These are phyloP conservation scores for Maniola hyperantus DNA, from an alignment of 2,888 invertebrate genomes.

Conservation along the genomic window DNA sequence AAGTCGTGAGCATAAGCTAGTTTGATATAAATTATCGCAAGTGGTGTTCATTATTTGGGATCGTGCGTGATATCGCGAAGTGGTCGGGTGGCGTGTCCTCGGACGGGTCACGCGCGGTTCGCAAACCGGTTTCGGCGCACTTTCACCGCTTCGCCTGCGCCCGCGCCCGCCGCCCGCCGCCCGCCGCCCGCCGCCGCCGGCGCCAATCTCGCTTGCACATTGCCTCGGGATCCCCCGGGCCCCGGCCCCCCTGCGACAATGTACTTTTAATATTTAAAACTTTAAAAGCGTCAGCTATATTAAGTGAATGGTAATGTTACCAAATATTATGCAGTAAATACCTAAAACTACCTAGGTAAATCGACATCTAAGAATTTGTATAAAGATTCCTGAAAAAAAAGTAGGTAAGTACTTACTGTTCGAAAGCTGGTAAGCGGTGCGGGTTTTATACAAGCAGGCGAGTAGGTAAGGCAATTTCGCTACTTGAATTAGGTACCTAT, in stretches of 20 bases:
- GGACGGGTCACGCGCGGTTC: conserved; percentile 76
- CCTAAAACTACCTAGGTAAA: too few species aligned
- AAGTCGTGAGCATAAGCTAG: too few species aligned
- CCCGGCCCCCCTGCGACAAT: background rate
- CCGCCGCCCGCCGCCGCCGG: conserved; percentile 45
- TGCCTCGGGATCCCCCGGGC: conserved; percentile 38
- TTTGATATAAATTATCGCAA: conserved; percentile 6
- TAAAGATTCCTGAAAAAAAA: too few species aligned
- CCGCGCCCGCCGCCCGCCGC: conserved; percentile 52
- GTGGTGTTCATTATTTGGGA: conserved; percentile 39
- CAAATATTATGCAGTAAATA: background rate
- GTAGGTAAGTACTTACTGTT: too few species aligned
- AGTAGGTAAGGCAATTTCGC: too few species aligned
- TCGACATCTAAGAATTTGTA: too few species aligned
- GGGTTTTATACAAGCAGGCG: too few species aligned
- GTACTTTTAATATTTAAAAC: conserved; percentile 1
- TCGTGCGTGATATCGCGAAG: conserved; percentile 53
- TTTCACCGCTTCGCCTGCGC: conserved; percentile 75
- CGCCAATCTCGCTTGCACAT: conserved; percentile 59
- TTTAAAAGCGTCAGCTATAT: background rate
- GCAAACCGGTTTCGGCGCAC: conserved; percentile 77
- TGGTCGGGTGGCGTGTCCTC: conserved; percentile 69
- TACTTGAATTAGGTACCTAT: too few species aligned
- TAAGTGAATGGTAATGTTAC: background rate
- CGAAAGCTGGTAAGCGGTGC: too few species aligned